Evolutionary conservation across 2,113 vertebrate species (phyloP).

Genomic region (Oryzias javanicus): DNA sequence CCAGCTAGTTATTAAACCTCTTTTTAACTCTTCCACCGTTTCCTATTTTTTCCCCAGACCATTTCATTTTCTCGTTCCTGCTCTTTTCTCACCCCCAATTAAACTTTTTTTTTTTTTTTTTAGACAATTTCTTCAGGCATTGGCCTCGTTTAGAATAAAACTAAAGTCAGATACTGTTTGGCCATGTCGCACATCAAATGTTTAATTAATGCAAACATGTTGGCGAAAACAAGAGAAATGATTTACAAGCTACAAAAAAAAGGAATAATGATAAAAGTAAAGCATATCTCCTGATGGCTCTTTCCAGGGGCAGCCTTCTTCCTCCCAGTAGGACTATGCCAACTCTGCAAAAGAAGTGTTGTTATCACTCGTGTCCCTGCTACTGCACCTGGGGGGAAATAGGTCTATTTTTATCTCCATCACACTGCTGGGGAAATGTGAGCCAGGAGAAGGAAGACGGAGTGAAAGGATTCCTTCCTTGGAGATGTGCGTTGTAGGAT

Average conservation of each 20-base stretch:
- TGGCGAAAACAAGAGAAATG: constrained; percentile 34
- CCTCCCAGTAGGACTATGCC: constrained; percentile 53
- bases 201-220: constrained; percentile 43
- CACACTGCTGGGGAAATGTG: constrained; percentile 55
- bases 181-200: constrained; percentile 29
- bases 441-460: constrained; percentile 22
- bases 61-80: too few species aligned
- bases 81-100: too few species aligned
- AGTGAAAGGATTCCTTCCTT: constrained; percentile 29
- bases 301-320: constrained; percentile 55
- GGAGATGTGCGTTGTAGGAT: constrained; percentile 23
- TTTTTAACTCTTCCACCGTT: too few species aligned
- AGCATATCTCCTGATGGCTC: constrained; percentile 56
- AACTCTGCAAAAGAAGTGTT: constrained; percentile 51
- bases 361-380: constrained; percentile 69
- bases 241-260: constrained; percentile 20
- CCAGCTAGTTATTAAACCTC: too few species aligned
- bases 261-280: constrained; percentile 7
- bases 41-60: too few species aligned
- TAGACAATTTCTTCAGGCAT: constrained; percentile 41
- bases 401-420: constrained; percentile 64
- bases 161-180: constrained; percentile 31
- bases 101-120: constrained; percentile 28
- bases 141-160: constrained; percentile 17
- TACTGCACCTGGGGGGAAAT: constrained; percentile 48